Base-by-base conservation (phyloP, 2,888 invertebrate species). In the Dorcus hopei region DNA sequence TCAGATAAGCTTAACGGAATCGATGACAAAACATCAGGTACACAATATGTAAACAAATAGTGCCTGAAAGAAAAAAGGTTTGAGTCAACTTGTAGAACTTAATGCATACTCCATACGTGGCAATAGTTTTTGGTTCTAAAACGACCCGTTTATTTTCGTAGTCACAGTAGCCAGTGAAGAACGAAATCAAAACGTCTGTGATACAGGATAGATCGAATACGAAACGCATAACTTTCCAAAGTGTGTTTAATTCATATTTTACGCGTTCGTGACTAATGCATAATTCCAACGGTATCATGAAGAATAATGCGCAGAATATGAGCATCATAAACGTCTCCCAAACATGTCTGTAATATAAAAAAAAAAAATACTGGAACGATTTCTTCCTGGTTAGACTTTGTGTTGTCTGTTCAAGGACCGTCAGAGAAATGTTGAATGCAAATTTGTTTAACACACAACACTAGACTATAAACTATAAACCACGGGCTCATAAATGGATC, bases 121-220 rank as follows among this genome's bases (percentile, higher is more conserved):
- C 49, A 11, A 57, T 50, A 23, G 39, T 39, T 33, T 23, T 52
- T 2, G 70, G 70, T 38, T 76, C 68, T 48, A 79, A 63, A 49
- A 71, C 67, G 33, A 77, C 68, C 23, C 67, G 58, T 41, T 71
- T 71, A 3, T 70, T 74, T 2, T 52, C 56, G 7, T 63, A 52
- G 51, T 77, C 74, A 42, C 74, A 75, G 53, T 69, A 77, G 70
- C 79, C 79, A 5, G 78, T 79, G 7, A 64, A 61, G 54, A 74
- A 76, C 61, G 76, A 77, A 33, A 78, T 42, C 6, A 74, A 0
- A 52, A 79, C 69, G 57, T 80, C 79, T 2, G 64, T 2, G 33
- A 70, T 70, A 51, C 72, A 74, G 0, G 75, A 48, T 2, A 65
- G 9, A 23, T 78, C 63, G 0, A 75, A n/a, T 11, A 57, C 4